phyloP scores from a whole-genome alignment of 2,888 invertebrate species.

The Scaptomyza polygonia region DNA sequence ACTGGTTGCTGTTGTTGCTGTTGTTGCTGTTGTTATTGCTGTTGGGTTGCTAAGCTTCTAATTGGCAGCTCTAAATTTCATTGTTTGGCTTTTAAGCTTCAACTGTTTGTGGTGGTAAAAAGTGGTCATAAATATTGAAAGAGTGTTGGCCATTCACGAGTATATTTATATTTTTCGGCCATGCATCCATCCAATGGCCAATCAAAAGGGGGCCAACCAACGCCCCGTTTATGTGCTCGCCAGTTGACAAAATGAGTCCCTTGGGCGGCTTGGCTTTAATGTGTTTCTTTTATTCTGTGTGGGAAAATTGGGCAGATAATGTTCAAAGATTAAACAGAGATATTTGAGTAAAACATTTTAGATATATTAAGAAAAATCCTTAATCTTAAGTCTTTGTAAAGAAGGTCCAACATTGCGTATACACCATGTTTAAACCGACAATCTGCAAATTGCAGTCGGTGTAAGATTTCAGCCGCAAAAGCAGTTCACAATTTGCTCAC shows the following conservation, averaged over 20 bases:
- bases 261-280: constrained; percentile 41
- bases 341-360: constrained; percentile 3
- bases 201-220: constrained; percentile 66
- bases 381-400: neutral
- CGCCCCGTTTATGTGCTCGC: constrained; percentile 48
- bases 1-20: constrained; percentile 25
- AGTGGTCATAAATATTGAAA: constrained; percentile 73
- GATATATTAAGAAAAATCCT: neutral
- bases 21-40: constrained; percentile 17
- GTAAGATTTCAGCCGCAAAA: constrained; percentile 25
- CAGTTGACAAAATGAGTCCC: constrained; percentile 57
- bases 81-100: constrained; percentile 80
- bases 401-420: constrained; percentile 19
- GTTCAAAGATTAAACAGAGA: too few species aligned
- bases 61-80: constrained; percentile 80
- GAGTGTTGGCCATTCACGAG: constrained; percentile 47
- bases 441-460: constrained; percentile 27
- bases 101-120: constrained; percentile 73
- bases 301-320: constrained; percentile 42
- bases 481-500: constrained; percentile 30
- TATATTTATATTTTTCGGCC: constrained; percentile 46
- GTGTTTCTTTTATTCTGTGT: constrained; percentile 13
- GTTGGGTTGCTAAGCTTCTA: constrained; percentile 64
- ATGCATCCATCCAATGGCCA: constrained; percentile 34
- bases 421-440: constrained; percentile 21